phyloP scores from a whole-genome alignment of 2,113 vertebrate species.

The Procavia capensis region DNA sequence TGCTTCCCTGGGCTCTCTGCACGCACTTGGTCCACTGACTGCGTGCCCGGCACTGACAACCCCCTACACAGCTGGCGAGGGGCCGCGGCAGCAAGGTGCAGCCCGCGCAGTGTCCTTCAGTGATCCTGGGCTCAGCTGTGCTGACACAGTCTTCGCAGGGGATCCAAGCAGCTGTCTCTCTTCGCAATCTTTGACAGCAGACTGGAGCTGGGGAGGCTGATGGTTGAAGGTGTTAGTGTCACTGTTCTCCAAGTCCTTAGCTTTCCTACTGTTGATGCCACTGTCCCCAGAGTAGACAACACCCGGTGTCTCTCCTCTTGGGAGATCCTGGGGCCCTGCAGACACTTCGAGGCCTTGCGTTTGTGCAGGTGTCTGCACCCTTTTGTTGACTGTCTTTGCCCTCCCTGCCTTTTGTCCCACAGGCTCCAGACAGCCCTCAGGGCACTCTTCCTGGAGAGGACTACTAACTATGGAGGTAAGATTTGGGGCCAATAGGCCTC shows the following conservation, averaged over 20 bases:
- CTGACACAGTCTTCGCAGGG: background rate
- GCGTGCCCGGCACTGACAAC: background rate
- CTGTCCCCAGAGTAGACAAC: background rate
- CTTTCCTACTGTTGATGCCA: background rate
- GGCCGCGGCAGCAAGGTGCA: background rate
- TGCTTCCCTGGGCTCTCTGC: background rate
- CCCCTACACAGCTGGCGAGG: background rate
- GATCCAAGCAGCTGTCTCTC: background rate
- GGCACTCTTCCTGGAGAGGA: background rate
- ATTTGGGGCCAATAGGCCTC: background rate
- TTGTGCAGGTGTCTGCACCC: background rate
- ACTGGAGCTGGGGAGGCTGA: background rate
- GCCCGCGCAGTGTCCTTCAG: background rate
- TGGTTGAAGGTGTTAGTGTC: background rate
- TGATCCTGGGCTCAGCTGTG: background rate
- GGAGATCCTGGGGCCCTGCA: no score
- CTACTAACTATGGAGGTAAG: background rate
- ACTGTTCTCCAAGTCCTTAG: background rate
- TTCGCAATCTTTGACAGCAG: background rate
- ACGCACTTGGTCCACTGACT: accelerated
- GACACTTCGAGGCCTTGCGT: background rate
- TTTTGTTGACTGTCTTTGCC: background rate
- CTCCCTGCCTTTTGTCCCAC: background rate
- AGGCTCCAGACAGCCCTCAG: background rate
- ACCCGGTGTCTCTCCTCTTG: background rate